These are phyloP conservation scores for Leptogaster cylindrica DNA, from an alignment of 2,888 invertebrate genomes.

Conservation along the genomic window DNA sequence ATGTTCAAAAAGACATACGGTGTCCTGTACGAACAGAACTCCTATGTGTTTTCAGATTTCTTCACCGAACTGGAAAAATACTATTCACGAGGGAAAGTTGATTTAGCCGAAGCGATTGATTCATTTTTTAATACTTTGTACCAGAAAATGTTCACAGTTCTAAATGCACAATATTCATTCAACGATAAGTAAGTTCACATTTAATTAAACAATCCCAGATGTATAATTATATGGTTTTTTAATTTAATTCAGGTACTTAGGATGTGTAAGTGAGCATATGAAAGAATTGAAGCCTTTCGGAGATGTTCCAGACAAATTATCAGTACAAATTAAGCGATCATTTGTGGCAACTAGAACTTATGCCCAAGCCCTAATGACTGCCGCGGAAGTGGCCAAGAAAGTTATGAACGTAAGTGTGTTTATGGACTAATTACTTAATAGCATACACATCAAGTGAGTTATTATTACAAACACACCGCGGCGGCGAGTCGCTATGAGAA, in stretches of 20 bases:
- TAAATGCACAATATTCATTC: constrained; percentile 91
- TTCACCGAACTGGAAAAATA: constrained; percentile 90
- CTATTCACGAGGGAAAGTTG: constrained; percentile 82
- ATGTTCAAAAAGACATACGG: constrained; percentile 97
- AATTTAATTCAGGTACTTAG: constrained; percentile 71
- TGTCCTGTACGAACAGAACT: constrained; percentile 91
- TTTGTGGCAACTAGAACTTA: constrained; percentile 95
- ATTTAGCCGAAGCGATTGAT: constrained; percentile 87
- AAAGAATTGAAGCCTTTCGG: constrained; percentile 92
- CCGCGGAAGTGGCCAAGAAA: constrained; percentile 79
- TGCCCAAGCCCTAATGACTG: constrained; percentile 84
- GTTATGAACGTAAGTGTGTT: constrained; percentile 71
- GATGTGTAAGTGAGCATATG: constrained; percentile 91
- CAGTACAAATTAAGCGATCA: constrained; percentile 86
- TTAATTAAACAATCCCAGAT: not conserved
- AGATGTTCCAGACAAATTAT: constrained; percentile 90
- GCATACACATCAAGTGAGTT: not conserved
- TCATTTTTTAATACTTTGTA: constrained; percentile 91
- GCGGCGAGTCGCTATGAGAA: not conserved
- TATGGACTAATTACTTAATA: not conserved
- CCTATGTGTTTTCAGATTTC: constrained; percentile 89
- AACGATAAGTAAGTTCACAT: constrained; percentile 77
- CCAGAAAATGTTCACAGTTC: constrained; percentile 94
- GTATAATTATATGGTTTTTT: not conserved
- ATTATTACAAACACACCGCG: no score